Percentiles rank a stretch among this genome's conserved stretches.
Conservation (phyloP, 2,797 vertebrate species). For the Aphelocoma californica region DNA sequence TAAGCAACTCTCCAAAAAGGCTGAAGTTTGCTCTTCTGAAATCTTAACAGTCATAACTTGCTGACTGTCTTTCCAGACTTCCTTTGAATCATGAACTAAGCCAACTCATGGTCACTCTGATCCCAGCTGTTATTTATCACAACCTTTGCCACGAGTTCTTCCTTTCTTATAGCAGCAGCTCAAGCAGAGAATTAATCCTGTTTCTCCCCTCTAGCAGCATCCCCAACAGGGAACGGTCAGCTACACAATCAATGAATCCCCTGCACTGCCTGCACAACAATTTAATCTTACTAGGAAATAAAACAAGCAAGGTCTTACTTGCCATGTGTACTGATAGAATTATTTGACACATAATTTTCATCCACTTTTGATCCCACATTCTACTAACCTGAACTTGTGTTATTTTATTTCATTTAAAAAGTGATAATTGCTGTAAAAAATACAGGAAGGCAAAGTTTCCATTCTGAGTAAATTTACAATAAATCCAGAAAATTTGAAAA, state of each 20-base stretch:
- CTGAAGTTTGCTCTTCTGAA: conserved; percentile 6
- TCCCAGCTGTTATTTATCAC: background rate
- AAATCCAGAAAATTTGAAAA: background rate
- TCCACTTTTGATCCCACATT: background rate
- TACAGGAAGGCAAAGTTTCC: background rate
- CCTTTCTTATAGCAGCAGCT: background rate
- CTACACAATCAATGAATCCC: background rate
- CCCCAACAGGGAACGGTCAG: background rate
- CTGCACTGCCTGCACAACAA: background rate
- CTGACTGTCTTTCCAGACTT: background rate
- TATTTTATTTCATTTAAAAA: background rate
- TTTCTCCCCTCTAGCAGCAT: background rate
- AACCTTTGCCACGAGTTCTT: background rate
- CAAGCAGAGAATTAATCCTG: background rate
- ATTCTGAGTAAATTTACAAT: background rate
- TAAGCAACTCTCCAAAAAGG: background rate
- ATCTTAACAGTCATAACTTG: background rate
- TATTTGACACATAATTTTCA: background rate
- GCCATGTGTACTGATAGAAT: background rate
- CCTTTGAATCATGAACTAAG: background rate
- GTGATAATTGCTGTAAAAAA: background rate
- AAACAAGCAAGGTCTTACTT: background rate
- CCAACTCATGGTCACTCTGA: background rate
- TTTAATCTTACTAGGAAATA: background rate
- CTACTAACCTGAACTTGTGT: background rate